phyloP scores from a whole-genome alignment of 2,888 invertebrate genomes.

The Invenusta paracnida region DNA sequence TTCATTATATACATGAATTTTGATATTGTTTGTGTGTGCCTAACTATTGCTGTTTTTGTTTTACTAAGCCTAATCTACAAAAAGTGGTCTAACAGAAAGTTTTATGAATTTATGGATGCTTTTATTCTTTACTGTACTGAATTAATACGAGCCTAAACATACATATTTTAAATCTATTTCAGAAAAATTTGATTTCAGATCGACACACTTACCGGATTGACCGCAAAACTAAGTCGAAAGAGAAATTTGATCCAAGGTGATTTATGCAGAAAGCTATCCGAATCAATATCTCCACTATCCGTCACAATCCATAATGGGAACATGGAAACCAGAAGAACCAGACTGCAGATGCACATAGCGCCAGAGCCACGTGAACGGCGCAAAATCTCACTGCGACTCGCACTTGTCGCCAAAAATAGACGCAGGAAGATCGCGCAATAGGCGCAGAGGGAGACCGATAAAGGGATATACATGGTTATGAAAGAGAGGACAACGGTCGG shows the following conservation, averaged over 20 bases:
- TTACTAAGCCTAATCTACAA: too few relatives aligned
- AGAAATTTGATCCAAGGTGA: neutral
- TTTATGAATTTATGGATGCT: too few relatives aligned
- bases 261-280: neutral
- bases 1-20: too few relatives aligned
- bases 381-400: neutral
- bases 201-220: conserved; percentile 17
- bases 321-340: neutral
- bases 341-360: neutral
- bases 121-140: neutral
- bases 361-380: neutral
- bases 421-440: neutral
- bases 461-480: neutral
- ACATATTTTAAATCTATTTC: too few relatives aligned
- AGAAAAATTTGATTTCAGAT: too few relatives aligned
- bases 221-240: neutral
- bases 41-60: too few relatives aligned
- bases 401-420: neutral
- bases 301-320: neutral
- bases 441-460: neutral
- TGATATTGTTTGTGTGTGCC: too few relatives aligned
- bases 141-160: too few relatives aligned
- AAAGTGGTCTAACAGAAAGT: too few relatives aligned
- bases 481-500: neutral
- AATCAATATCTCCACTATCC: neutral